A percentile compares a stretch with the other conserved stretches of the same genome.
Evolutionary conservation across 1,140 invertebrate genomes (phyloP).

Genomic region (Aphidius ervi): DNA sequence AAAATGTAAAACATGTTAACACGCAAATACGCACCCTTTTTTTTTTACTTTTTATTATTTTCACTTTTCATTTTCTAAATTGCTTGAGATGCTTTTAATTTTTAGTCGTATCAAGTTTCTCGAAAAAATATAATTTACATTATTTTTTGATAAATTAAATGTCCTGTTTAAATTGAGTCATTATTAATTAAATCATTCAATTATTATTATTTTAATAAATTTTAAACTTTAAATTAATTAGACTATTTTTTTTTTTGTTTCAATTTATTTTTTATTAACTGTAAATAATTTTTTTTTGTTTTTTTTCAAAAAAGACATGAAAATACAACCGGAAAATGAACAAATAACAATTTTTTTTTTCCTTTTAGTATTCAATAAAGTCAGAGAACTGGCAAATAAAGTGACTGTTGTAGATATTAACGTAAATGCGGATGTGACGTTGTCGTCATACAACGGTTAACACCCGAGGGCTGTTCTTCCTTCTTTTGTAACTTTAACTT

Average conservation of each 20-base stretch:
- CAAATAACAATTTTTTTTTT: not conserved
- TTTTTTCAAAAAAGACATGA: not conserved
- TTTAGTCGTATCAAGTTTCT: not conserved
- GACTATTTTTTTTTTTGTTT: not conserved
- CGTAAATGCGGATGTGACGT: slow-evolving; percentile 52
- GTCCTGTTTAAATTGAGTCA: too few relatives aligned
- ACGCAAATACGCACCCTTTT: slow-evolving; percentile 6
- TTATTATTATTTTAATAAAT: too few relatives aligned
- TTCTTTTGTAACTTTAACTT: too few relatives aligned
- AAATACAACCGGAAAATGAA: slow-evolving; percentile 5
- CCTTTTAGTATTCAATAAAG: slow-evolving; percentile 1
- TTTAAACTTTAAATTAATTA: too few relatives aligned
- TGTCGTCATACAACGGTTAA: slow-evolving; percentile 4
- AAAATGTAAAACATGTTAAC: not conserved
- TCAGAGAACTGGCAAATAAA: slow-evolving; percentile 3
- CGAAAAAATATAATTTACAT: not conserved
- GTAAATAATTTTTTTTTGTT: not conserved
- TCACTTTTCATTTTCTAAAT: not conserved
- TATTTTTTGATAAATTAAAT: not conserved
- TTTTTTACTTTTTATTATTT: not conserved
- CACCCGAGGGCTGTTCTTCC: too few relatives aligned
- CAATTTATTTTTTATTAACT: not conserved
- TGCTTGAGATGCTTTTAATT: not conserved
- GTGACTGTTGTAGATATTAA: slow-evolving; percentile 40
- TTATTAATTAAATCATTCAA: too few relatives aligned